These are phyloP conservation scores for Silurus asotus DNA, from an alignment of 2,113 vertebrate species.

Conservation along the genomic window DNA sequence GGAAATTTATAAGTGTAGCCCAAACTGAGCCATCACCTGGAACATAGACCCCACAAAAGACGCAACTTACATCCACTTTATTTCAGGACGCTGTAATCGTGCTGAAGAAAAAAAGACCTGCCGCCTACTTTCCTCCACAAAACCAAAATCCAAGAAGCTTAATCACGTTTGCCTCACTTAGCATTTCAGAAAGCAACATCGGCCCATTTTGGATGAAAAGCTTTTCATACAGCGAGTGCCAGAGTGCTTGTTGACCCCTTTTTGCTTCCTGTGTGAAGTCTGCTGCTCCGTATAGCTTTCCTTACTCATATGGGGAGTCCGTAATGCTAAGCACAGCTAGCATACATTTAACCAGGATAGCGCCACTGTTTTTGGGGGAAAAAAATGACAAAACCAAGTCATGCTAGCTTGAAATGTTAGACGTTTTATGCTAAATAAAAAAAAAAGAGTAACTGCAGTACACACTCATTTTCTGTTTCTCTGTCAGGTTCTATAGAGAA, in stretches of 20 bases:
- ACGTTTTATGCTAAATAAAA: background rate
- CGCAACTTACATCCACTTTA: background rate
- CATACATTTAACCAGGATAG: background rate
- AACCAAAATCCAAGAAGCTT: background rate
- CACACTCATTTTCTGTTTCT: background rate
- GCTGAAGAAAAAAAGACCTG: background rate
- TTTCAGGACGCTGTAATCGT: background rate
- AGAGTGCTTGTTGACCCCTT: background rate
- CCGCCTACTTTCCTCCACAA: background rate
- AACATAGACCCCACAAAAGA: background rate
- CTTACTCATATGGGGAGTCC: background rate
- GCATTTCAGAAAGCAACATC: background rate
- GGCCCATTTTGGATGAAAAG: background rate
- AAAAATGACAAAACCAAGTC: background rate
- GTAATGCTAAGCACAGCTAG: background rate
- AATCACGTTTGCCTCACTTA: background rate
- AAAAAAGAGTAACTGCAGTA: background rate
- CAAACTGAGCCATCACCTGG: slow-evolving; percentile 10
- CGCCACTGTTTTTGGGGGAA: background rate
- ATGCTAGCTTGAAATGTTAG: background rate
- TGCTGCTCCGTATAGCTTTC: background rate
- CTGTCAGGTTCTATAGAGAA: background rate
- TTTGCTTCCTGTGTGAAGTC: background rate
- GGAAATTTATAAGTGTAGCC: background rate
- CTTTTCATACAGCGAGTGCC: background rate